Evolutionary conservation across 2,888 invertebrate genomes (phyloP).

Genomic region (Iselma pallidipennis): DNA sequence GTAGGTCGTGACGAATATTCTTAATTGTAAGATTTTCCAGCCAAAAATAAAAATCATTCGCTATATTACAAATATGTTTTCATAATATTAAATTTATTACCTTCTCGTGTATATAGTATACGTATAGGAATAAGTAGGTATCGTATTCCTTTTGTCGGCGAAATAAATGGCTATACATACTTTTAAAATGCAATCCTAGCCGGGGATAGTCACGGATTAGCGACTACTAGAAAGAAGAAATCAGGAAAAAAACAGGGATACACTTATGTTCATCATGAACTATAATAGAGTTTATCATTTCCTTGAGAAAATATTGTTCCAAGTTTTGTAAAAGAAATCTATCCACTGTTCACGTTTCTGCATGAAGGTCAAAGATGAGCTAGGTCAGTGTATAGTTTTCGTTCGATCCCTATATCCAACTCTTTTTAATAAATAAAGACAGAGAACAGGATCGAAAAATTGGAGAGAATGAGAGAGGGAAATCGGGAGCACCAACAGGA

Average conservation of each 20-base stretch:
- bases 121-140: background rate
- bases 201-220: constrained; percentile 9
- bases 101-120: background rate
- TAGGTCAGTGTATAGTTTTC: constrained; percentile 20
- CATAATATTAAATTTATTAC: background rate
- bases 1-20: background rate
- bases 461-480: background rate
- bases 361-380: constrained; percentile 27
- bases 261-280: too few relatives aligned
- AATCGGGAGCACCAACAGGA: background rate
- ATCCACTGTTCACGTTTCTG: constrained; percentile 12
- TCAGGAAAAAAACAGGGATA: background rate
- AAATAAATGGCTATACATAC: background rate
- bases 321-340: background rate
- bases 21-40: too few relatives aligned
- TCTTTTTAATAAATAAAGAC: background rate
- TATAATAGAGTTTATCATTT: background rate
- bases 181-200: background rate
- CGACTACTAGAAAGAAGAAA: background rate
- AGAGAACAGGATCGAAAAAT: too few relatives aligned
- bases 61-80: too few relatives aligned
- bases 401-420: background rate
- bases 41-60: too few relatives aligned
- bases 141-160: background rate
- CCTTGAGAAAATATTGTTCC: background rate